A percentile compares a stretch with the other conserved stretches of the same genome.
Conservation (phyloP, 2,888 invertebrate genomes). For the Tenthredo notha region DNA sequence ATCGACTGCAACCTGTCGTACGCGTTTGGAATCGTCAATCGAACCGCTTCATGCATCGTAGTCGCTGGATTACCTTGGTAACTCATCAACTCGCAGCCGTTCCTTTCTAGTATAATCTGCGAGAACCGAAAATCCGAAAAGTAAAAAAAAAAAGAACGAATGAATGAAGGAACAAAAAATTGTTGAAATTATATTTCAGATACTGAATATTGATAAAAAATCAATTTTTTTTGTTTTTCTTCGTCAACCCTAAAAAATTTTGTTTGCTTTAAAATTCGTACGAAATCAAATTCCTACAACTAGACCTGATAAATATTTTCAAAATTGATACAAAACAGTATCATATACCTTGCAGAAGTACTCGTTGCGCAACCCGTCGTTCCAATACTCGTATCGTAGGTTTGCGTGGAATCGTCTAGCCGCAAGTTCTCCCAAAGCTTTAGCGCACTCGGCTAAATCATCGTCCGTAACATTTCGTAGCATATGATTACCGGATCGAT, state of each 20-base stretch:
- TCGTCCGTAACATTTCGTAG: not conserved
- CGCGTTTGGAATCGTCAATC: slow-evolving; percentile 1
- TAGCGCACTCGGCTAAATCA: not conserved
- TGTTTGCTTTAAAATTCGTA: not conserved
- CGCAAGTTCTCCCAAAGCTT: slow-evolving; percentile 43
- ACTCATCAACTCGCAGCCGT: slow-evolving; percentile 22
- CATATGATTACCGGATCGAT: not conserved
- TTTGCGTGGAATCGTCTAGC: slow-evolving; percentile 13
- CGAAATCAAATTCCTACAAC: not conserved
- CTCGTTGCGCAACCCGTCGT: not conserved
- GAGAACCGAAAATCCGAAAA: not conserved
- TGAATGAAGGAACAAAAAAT: not conserved
- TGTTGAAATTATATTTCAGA: not conserved
- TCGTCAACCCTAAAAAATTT: not conserved
- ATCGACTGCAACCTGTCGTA: slow-evolving; percentile 5
- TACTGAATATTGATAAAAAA: not conserved
- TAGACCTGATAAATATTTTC: not conserved
- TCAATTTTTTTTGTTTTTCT: not conserved
- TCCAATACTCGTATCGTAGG: slow-evolving; percentile 31
- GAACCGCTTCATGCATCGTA: slow-evolving; percentile 22
- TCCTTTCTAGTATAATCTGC: slow-evolving; percentile 39
- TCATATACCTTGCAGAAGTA: slow-evolving; percentile 33
- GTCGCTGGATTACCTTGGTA: slow-evolving; percentile 39
- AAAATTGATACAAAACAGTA: not conserved
- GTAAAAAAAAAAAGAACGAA: not conserved